phyloP scores from a whole-genome alignment of 1,140 invertebrate species.

The Papilio glaucus region DNA sequence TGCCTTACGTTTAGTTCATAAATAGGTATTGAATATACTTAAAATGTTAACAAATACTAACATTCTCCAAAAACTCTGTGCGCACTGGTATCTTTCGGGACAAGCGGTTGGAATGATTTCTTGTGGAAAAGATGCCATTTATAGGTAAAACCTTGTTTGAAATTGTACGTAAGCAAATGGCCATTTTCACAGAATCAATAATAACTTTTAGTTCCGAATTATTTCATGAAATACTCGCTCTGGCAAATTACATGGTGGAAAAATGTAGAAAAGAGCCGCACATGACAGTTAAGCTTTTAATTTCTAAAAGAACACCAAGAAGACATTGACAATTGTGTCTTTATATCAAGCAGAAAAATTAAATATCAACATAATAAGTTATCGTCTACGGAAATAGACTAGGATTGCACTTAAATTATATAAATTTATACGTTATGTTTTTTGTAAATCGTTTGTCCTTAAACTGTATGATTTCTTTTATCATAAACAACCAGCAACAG shows the following conservation, averaged over 20 bases:
- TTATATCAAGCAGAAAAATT: not conserved
- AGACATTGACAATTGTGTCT: slow-evolving; percentile 20
- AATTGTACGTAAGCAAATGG: slow-evolving; percentile 76
- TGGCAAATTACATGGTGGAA: slow-evolving; percentile 45
- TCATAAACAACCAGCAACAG: too few species aligned
- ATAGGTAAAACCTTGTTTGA: slow-evolving; percentile 77
- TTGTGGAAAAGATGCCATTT: slow-evolving; percentile 78
- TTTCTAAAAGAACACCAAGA: slow-evolving; percentile 37
- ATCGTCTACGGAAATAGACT: too few species aligned
- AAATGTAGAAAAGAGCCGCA: slow-evolving; percentile 51
- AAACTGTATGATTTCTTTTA: too few species aligned
- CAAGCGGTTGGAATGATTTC: slow-evolving; percentile 75
- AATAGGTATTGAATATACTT: not conserved
- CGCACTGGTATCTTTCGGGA: slow-evolving; percentile 73
- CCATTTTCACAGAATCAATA: slow-evolving; percentile 68
- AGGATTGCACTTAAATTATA: too few species aligned
- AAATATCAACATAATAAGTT: not conserved
- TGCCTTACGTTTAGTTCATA: not conserved
- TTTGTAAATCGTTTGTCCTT: too few species aligned
- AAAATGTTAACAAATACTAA: slow-evolving; percentile 56
- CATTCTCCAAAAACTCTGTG: slow-evolving; percentile 79
- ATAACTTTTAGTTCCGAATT: slow-evolving; percentile 45
- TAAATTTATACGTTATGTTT: too few species aligned
- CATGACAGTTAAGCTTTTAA: slow-evolving; percentile 52
- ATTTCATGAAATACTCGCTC: slow-evolving; percentile 41